These are phyloP conservation scores for Sylvia atricapilla DNA, from an alignment of 2,113 vertebrate species.

Conservation along the genomic window DNA sequence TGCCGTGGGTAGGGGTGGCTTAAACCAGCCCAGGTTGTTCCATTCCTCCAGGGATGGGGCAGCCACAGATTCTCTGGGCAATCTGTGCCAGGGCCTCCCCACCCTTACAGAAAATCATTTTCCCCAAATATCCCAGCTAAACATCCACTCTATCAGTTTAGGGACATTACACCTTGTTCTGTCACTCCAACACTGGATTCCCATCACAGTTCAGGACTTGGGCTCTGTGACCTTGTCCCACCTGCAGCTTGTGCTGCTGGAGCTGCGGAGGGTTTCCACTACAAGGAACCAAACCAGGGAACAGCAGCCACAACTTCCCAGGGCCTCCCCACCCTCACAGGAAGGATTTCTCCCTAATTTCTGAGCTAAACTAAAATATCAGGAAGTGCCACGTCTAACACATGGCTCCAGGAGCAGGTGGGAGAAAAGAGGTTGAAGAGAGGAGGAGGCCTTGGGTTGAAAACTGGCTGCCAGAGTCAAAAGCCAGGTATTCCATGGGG, in stretches of 20 bases:
- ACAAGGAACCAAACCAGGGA: too few relatives aligned
- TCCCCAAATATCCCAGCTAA: too few relatives aligned
- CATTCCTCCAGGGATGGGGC: not conserved
- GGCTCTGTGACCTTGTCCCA: too few relatives aligned
- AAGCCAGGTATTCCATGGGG: too few relatives aligned
- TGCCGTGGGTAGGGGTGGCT: not conserved
- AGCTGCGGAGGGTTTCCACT: too few relatives aligned
- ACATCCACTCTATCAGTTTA: too few relatives aligned
- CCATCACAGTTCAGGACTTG: too few relatives aligned
- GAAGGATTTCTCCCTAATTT: not conserved
- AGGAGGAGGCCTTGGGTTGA: not conserved
- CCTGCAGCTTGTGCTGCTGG: too few relatives aligned
- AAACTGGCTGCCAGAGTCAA: not conserved
- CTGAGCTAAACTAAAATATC: not conserved
- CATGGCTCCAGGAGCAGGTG: rapidly evolving
- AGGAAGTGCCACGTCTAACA: not conserved
- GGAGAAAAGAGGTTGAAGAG: not conserved
- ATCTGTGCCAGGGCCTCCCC: not conserved
- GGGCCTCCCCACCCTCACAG: not conserved
- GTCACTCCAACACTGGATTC: too few relatives aligned
- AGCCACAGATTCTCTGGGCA: not conserved
- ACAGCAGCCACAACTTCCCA: too few relatives aligned
- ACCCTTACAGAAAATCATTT: not conserved
- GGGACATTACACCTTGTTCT: too few relatives aligned
- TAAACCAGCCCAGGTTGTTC: rapidly evolving